A percentile compares a stretch with the other conserved stretches of the same genome.
These are phyloP conservation scores for Tryphoninae sp. DNA, from an alignment of 2,888 invertebrate genomes.

Conservation along the genomic window DNA sequence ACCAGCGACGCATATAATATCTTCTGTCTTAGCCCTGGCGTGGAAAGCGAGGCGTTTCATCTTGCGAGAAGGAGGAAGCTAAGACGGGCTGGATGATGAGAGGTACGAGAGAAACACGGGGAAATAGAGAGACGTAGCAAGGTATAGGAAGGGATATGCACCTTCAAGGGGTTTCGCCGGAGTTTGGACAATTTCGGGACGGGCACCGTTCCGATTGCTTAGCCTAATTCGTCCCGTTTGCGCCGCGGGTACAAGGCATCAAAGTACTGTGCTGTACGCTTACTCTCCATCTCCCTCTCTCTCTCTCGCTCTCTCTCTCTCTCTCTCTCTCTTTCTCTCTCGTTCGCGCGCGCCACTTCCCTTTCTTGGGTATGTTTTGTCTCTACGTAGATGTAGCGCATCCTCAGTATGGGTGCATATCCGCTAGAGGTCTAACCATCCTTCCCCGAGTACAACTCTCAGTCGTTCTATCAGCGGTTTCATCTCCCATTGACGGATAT, in stretches of 20 bases:
- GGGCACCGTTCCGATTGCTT: conserved; percentile 78
- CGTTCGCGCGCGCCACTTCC: conserved; percentile 46
- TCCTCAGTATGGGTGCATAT: conserved; percentile 46
- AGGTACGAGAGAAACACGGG: conserved; percentile 61
- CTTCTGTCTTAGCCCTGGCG: conserved; percentile 60
- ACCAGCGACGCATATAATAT: conserved; percentile 57
- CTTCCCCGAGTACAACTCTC: conserved; percentile 25
- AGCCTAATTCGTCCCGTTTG: conserved; percentile 78
- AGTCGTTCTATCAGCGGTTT: conserved; percentile 48
- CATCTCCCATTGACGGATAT: conserved; percentile 60
- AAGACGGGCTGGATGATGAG: conserved; percentile 60
- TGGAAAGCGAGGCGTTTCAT: conserved; percentile 75
- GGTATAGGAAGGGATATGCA: conserved; percentile 70
- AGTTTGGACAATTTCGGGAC: conserved; percentile 78
- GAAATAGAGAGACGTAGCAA: conserved; percentile 58
- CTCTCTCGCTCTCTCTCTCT: background rate
- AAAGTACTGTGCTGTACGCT: conserved; percentile 63
- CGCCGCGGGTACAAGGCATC: conserved; percentile 67
- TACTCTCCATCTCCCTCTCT: conserved; percentile 33
- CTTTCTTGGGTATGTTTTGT: conserved; percentile 55
- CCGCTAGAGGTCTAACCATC: conserved; percentile 34
- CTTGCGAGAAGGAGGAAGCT: conserved; percentile 64
- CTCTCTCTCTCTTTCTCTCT: conserved; percentile 17
- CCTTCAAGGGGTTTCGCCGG: conserved; percentile 73
- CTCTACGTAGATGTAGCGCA: conserved; percentile 43